phyloP scores from a whole-genome alignment of 2,113 vertebrate genomes.

The Hemibagrus wyckioides region DNA sequence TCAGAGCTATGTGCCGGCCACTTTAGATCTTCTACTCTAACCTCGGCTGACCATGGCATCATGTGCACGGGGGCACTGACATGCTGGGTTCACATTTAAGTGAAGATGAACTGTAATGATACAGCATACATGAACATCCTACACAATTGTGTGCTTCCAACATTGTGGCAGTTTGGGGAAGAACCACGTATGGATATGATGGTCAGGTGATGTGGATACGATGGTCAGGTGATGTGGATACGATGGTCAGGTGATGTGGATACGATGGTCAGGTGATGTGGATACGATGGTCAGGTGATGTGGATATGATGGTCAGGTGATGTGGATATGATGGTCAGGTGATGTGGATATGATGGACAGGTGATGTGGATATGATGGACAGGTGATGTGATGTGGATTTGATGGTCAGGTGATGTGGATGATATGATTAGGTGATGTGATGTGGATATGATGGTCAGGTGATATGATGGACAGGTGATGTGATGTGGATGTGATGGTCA shows the following conservation, averaged over 20 bases:
- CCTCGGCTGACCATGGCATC: not conserved
- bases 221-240: too few relatives aligned
- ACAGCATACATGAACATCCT: not conserved
- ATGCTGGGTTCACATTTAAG: not conserved
- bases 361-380: too few relatives aligned
- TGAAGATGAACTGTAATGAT: not conserved
- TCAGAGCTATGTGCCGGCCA: not conserved
- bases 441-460: too few relatives aligned
- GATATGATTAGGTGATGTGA: too few relatives aligned
- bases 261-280: too few relatives aligned
- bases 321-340: too few relatives aligned
- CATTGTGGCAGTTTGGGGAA: not conserved
- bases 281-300: too few relatives aligned
- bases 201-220: too few relatives aligned
- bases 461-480: too few relatives aligned
- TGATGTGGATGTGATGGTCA: not conserved
- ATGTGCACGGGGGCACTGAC: not conserved
- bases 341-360: too few relatives aligned
- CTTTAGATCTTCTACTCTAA: not conserved
- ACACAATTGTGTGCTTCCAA: not conserved
- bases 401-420: too few relatives aligned
- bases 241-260: not conserved
- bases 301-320: not conserved
- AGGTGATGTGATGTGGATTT: too few relatives aligned
- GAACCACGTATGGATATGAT: slow-evolving; percentile 14